Evolutionary conservation across 2,797 vertebrate species (phyloP).

Genomic region (Prionace glauca): DNA sequence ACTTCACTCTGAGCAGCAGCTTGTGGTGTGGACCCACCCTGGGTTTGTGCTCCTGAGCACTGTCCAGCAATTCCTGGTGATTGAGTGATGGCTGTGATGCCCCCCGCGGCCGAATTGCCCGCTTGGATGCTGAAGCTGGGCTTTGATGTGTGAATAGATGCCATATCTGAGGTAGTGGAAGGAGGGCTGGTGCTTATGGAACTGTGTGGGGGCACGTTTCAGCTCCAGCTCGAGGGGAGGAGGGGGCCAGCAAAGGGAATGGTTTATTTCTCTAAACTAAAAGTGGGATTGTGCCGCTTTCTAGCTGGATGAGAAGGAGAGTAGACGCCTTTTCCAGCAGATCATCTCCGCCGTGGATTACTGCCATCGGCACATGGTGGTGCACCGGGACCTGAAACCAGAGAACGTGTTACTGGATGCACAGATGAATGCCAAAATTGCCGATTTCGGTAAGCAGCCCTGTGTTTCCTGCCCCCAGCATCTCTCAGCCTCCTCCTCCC

Average conservation of each 20-base stretch:
- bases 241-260: not conserved
- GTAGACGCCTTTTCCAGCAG: conserved; percentile 91
- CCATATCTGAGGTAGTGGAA: not conserved
- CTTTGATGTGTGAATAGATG: not conserved
- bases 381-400: conserved; percentile 94
- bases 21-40: not conserved
- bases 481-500: not conserved
- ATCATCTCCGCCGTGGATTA: conserved; percentile 98
- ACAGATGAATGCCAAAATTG: conserved; percentile 98
- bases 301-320: conserved; percentile 95
- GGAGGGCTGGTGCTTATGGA: not conserved
- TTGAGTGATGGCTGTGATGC: not conserved
- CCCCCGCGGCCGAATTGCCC: not conserved
- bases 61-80: not conserved
- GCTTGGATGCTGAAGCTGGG: not conserved
- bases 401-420: conserved; percentile 96
- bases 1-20: not conserved
- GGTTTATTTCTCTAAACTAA: not conserved
- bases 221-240: not conserved
- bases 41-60: not conserved
- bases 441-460: conserved; percentile 80
- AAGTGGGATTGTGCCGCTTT: conserved; percentile 16
- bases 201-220: not conserved
- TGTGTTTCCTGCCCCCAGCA: not conserved
- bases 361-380: conserved; percentile 98